Percentiles rank a stretch among this genome's conserved stretches.
Evolutionary conservation across 2,113 vertebrate genomes (phyloP).

Genomic region (Tor tambroides): DNA sequence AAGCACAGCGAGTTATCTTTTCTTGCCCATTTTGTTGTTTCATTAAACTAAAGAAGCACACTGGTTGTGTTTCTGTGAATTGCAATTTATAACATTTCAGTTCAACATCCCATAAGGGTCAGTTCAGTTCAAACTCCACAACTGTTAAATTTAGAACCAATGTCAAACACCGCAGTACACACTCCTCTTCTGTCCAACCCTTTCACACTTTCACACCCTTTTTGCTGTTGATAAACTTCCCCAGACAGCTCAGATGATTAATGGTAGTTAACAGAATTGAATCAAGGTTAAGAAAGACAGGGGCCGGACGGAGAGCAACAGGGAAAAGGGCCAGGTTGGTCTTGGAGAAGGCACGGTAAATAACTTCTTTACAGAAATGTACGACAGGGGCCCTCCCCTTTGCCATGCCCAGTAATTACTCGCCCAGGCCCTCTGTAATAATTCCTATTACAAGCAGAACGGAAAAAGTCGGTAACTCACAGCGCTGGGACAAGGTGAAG

Average conservation of each 20-base stretch:
- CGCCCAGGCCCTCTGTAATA: conserved; percentile 98
- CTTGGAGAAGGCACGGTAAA: conserved; percentile 82
- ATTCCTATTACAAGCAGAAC: conserved; percentile 99
- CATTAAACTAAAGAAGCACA: background rate
- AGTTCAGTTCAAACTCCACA: background rate
- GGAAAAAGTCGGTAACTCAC: conserved; percentile 99
- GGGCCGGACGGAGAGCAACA: conserved; percentile 74
- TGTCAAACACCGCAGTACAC: background rate
- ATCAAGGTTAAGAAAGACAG: conserved; percentile 91
- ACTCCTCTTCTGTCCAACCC: conserved; percentile 55
- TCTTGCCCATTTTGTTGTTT: background rate
- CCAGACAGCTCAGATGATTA: conserved; percentile 90
- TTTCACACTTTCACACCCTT: conserved; percentile 78
- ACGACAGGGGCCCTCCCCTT: conserved; percentile 87
- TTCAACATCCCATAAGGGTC: background rate
- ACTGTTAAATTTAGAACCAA: background rate
- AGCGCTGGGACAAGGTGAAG: conserved; percentile 98
- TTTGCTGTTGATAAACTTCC: conserved; percentile 94
- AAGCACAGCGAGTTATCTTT: background rate
- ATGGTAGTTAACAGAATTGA: conserved; percentile 93
- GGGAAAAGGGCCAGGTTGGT: conserved; percentile 60
- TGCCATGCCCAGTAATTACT: conserved; percentile 98
- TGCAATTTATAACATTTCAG: background rate
- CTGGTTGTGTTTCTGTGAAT: background rate
- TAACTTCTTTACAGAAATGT: conserved; percentile 95